Conservation (phyloP, 1,140 invertebrate genomes). For the Brachionus angularis region DNA sequence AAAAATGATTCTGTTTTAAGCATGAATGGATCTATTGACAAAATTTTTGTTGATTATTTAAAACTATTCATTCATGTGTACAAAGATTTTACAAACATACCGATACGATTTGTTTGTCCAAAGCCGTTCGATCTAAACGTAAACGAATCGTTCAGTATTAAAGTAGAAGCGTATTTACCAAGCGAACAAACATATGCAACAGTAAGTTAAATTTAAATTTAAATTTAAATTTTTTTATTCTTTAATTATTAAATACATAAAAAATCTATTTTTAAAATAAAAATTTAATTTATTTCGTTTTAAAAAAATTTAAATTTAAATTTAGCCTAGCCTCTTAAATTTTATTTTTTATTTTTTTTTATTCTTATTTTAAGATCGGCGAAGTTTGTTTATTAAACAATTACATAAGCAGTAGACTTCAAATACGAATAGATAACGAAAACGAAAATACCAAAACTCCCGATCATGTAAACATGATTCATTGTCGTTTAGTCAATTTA, state of each 20-base stretch:
- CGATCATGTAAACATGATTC: slow-evolving; percentile 26
- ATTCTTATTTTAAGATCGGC: slow-evolving; percentile 7
- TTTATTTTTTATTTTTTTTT: too few relatives aligned
- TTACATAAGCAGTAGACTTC: slow-evolving; percentile 35
- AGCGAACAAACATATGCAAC: slow-evolving; percentile 41
- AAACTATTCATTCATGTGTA: slow-evolving; percentile 26
- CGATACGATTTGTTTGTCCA: slow-evolving; percentile 9
- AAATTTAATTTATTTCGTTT: too few relatives aligned
- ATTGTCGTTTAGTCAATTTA: slow-evolving; percentile 18
- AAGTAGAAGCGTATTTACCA: slow-evolving; percentile 38
- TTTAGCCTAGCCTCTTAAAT: too few relatives aligned
- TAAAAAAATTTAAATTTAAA: too few relatives aligned
- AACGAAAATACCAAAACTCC: background rate
- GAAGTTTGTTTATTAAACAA: slow-evolving; percentile 43
- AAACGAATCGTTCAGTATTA: slow-evolving; percentile 17
- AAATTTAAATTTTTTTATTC: slow-evolving; percentile 10
- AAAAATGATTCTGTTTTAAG: background rate
- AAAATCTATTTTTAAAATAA: too few relatives aligned
- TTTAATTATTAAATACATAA: too few relatives aligned
- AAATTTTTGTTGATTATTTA: background rate
- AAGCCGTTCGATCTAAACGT: slow-evolving; percentile 28
- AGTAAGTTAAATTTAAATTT: slow-evolving; percentile 30
- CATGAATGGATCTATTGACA: slow-evolving; percentile 4
- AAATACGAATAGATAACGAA: slow-evolving; percentile 33
- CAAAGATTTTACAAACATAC: slow-evolving; percentile 20